Evolutionary conservation across 2,888 invertebrate species (phyloP).

Genomic region (Andrena trimmerana): DNA sequence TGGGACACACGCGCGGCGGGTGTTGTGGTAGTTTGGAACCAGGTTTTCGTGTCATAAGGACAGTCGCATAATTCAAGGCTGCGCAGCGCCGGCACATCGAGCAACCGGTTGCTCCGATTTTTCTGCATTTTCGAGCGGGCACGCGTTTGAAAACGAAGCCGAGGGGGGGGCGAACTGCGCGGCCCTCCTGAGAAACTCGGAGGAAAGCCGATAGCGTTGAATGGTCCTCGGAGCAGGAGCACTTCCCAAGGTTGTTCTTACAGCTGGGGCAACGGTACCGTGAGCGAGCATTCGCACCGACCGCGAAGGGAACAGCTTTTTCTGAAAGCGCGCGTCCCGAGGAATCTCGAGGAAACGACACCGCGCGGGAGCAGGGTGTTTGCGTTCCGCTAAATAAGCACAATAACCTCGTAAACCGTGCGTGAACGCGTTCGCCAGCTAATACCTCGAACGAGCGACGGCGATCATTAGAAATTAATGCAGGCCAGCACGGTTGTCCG

Average conservation of each 20-base stretch:
- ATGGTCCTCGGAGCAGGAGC: neutral
- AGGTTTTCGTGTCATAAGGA: constrained; percentile 83
- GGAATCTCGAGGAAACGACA: neutral
- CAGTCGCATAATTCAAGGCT: constrained; percentile 80
- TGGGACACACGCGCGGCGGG: constrained; percentile 22
- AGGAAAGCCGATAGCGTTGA: neutral
- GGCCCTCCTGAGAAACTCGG: neutral
- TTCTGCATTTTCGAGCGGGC: constrained; percentile 35
- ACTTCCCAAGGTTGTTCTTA: neutral
- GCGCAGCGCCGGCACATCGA: constrained; percentile 57
- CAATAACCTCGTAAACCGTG: constrained; percentile 31
- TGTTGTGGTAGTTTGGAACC: constrained; percentile 64
- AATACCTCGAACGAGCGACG: constrained; percentile 4
- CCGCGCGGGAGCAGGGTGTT: constrained; percentile 8
- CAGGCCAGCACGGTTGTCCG: neutral
- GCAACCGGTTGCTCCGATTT: constrained; percentile 65
- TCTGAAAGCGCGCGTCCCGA: neutral
- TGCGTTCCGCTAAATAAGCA: constrained; percentile 5
- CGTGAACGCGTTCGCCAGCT: constrained; percentile 1
- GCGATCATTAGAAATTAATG: constrained; percentile 44
- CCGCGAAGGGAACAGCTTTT: neutral
- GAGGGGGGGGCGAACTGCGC: neutral
- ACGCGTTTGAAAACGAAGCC: neutral
- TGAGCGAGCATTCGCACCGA: neutral
- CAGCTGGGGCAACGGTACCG: constrained; percentile 17